Evolutionary conservation across 2,797 vertebrate genomes (phyloP), one percentile per base, ranked within the genome.

Genomic region (Cirrhinus molitorella): DNA sequence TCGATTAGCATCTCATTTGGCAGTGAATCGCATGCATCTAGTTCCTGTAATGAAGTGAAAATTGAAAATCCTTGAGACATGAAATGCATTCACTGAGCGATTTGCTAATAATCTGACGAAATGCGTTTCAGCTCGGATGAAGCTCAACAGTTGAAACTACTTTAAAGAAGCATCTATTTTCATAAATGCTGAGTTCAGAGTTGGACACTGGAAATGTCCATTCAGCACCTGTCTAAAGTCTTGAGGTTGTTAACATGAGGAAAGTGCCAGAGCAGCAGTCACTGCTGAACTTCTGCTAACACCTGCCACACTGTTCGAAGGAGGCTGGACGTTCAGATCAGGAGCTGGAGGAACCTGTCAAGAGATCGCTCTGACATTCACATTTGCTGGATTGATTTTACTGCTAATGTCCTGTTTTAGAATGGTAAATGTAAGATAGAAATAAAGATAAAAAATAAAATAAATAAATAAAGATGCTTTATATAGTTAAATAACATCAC

Each of bases 1-100:
- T 51, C 70, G 79, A 84, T 80, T 75, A 80, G 43, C 61, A 73
- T 88, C 78, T 85, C 49, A 84, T 87, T 86, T 86, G 79, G 55
- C 53, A 75, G 40, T 31, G 31, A 67, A 80, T 47, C 73, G 31
- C 49, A 61, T 51, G 79, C 71, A 75, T 68, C 17, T n/a, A 9
- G 31, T 40, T 76, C 72, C 74, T 79, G 63, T 79, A 84, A 81
- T 85, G 73, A 70, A 86, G 67, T 21, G 61, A 75, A 82, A 85
- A 85, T 79, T 80, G 31, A 83, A 85, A 79, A 43, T 66, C 68
- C 78, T 59, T 63, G 61, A 79, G 66, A 77, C 70, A 76, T 25
- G 59, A 83, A 81, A 43, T 55, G 77, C 65, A 75, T 68, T 68
- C 23, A 59, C 51, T 49, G 19, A 34, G 59, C 6, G 59, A 70